A percentile compares a stretch with the other conserved stretches of the same genome.
phyloP scores from a whole-genome alignment of 2,888 invertebrate genomes.

The Epirrita christyi region DNA sequence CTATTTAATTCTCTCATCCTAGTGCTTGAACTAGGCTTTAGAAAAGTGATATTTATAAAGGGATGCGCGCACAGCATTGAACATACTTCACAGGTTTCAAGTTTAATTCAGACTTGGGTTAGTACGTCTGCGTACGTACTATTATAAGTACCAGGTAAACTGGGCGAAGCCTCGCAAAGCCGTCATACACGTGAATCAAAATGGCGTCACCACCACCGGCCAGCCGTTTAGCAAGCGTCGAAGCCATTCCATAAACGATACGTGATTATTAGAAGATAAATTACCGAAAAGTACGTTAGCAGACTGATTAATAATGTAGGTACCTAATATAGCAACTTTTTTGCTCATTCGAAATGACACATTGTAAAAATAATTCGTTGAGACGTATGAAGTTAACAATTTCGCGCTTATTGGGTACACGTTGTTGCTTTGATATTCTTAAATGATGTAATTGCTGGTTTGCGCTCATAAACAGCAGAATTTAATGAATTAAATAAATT shows the following conservation, averaged over 20 bases:
- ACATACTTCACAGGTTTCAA: slow-evolving; percentile 25
- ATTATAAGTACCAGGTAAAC: slow-evolving; percentile 32
- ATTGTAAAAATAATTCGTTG: slow-evolving; percentile 4
- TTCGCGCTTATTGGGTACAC: not conserved
- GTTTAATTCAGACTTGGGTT: slow-evolving; percentile 42
- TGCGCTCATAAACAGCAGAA: slow-evolving; percentile 3
- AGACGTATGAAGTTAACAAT: not conserved
- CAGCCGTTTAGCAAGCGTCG: slow-evolving; percentile 33
- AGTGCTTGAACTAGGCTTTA: slow-evolving; percentile 7
- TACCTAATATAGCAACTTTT: slow-evolving; percentile 15
- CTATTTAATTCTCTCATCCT: slow-evolving; percentile 12
- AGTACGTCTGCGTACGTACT: no score
- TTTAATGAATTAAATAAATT: slow-evolving; percentile 9
- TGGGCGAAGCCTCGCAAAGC: slow-evolving; percentile 52
- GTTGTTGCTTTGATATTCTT: not conserved
- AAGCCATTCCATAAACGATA: slow-evolving; percentile 55
- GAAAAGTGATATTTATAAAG: slow-evolving; percentile 3
- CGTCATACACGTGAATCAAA: slow-evolving; percentile 61
- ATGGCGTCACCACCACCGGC: slow-evolving; percentile 55
- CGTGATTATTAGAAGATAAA: slow-evolving; percentile 28
- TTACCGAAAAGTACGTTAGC: slow-evolving; percentile 28
- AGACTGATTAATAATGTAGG: slow-evolving; percentile 18
- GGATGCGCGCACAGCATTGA: slow-evolving; percentile 9
- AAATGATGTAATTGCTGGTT: slow-evolving; percentile 8
- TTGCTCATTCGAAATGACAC: slow-evolving; percentile 21